phyloP scores from a whole-genome alignment of 2,113 vertebrate species.

The Pandion haliaetus region DNA sequence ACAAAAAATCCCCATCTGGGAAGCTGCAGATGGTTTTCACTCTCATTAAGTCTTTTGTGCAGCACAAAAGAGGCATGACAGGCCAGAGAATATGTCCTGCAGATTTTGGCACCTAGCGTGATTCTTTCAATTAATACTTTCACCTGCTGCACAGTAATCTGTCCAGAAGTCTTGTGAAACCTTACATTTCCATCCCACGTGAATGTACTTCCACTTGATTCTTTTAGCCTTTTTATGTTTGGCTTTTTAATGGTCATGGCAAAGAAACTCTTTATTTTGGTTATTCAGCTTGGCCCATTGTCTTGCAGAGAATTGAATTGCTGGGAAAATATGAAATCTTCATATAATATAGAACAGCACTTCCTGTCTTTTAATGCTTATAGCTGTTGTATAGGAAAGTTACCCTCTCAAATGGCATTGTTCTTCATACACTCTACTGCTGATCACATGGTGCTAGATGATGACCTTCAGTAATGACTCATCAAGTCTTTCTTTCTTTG shows the following conservation, averaged over 20 bases:
- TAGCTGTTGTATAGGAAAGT: neutral
- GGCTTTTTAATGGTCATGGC: neutral
- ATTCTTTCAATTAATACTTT: constrained; percentile 21
- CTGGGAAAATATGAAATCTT: neutral
- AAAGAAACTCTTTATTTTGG: neutral
- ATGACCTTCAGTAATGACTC: neutral
- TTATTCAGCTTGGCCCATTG: neutral
- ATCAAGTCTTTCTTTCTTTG: neutral
- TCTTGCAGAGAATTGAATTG: neutral
- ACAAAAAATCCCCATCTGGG: neutral
- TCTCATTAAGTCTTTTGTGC: neutral
- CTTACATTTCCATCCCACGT: neutral
- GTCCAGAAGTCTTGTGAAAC: neutral
- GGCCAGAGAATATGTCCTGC: neutral
- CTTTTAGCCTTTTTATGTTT: neutral
- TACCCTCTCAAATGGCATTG: neutral
- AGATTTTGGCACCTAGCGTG: neutral
- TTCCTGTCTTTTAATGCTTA: neutral
- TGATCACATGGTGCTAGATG: neutral
- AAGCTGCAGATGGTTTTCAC: neutral
- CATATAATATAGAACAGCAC: neutral
- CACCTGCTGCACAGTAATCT: constrained; percentile 5
- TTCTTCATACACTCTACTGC: neutral
- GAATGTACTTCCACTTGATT: neutral
- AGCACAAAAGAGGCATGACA: neutral